Base-by-base conservation (phyloP, 1,140 invertebrate genomes). In the Xylocopa sonorina region DNA sequence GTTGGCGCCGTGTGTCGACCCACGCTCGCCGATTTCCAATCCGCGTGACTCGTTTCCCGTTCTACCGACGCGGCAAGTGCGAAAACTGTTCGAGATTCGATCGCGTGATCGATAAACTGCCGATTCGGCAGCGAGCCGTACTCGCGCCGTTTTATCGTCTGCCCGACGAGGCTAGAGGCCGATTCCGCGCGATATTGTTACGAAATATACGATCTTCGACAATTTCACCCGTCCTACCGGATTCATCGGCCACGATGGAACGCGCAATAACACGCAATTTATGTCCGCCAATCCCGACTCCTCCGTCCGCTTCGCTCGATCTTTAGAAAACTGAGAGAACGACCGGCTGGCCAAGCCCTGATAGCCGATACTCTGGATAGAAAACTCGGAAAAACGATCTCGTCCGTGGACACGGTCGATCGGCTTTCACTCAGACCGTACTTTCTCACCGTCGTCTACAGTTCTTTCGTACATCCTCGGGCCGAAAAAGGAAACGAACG, bases 1-100 rank as follows among this genome's bases (percentile, higher is more conserved):
- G 91, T 93, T 92, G 91, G 92, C 92, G 92, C 91, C 92, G 89
- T 81, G 83, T 80, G 83, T 89, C 88, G 71, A 76, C 87, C 89
- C 87, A 88, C 85, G 88, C 84, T 86, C 81, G 85, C 83, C 86
- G 83, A 88, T 90, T 89, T 90, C 84, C 87, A 89, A 90, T 90
- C 87, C 85, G 66, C 80, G 80, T 73, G 62, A 73, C 84, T 78
- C 72, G 81, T 83, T 83, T 75, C 55, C 74, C 73, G 75, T 79
- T 82, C 81, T 62, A 81, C 72, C 77, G 5, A 67, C n/a, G 83
- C 27, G 73, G 66, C 84, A 62, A 73, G 76, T 71, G 74, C 79
- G 72, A 83, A n/a, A 67, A 55, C 71, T 53, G 43, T 32, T 24
- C 67, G 55, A 71, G 73, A 81, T 81, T 58, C 84, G 83, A 85